Evolutionary conservation across 2,113 vertebrate species (phyloP).

Genomic region (Muntiacus muntjak): DNA sequence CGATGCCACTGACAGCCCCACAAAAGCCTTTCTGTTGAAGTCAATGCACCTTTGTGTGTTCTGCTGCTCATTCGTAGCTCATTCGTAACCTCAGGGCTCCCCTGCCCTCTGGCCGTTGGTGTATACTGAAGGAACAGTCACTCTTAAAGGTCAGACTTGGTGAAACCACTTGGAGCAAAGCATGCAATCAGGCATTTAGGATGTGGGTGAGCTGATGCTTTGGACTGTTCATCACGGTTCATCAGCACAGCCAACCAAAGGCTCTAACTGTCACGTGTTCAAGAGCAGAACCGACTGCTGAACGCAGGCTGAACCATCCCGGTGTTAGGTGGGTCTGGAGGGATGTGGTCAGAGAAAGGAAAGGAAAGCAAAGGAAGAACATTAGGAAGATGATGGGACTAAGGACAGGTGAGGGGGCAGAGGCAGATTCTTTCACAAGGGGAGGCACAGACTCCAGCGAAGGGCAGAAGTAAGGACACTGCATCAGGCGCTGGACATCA

Average conservation of each 20-base stretch:
- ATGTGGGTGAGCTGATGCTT: neutral
- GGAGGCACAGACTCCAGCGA: neutral
- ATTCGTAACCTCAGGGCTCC: rapidly evolving
- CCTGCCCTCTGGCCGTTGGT: no score
- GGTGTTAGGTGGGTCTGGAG: rapidly evolving
- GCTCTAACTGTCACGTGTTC: neutral
- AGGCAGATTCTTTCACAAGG: neutral
- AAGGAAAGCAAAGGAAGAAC: neutral
- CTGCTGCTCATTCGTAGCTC: rapidly evolving
- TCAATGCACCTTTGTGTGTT: no score
- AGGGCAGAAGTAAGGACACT: neutral
- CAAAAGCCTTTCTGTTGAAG: no score
- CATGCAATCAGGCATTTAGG: neutral
- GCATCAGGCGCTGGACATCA: neutral
- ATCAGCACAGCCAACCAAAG: neutral
- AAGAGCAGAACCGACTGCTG: neutral
- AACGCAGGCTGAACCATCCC: neutral
- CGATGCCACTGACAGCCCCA: neutral
- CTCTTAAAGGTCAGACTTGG: neutral
- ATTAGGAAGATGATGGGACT: neutral
- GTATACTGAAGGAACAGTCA: neutral
- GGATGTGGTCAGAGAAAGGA: neutral
- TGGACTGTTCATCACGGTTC: rapidly evolving
- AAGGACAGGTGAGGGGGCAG: neutral
- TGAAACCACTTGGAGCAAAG: neutral